phyloP scores from a whole-genome alignment of 2,888 invertebrate species.

The Anagyrus pseudococci region DNA sequence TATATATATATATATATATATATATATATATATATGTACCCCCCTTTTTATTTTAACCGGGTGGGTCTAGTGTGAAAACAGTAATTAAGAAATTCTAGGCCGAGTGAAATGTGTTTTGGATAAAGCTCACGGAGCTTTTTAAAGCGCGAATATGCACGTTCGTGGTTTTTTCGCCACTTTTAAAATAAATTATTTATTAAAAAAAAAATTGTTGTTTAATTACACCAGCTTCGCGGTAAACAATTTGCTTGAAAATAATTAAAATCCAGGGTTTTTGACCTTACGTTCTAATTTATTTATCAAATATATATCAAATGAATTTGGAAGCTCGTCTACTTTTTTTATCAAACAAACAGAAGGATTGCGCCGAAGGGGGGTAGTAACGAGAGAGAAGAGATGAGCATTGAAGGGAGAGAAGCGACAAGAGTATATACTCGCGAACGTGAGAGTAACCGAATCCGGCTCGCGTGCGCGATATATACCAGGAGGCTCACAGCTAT shows the following conservation, averaged over 20 bases:
- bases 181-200: not conserved
- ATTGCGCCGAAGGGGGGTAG: too few species aligned
- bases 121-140: constrained; percentile 1
- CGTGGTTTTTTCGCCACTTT: not conserved
- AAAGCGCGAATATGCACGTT: not conserved
- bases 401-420: not conserved
- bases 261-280: too few species aligned
- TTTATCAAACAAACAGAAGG: too few species aligned
- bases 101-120: constrained; percentile 18
- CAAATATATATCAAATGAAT: too few species aligned
- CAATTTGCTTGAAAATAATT: not conserved
- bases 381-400: not conserved
- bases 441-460: constrained; percentile 20
- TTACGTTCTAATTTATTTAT: too few species aligned
- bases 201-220: too few species aligned
- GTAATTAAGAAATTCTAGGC: constrained; percentile 36
- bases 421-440: constrained; percentile 16
- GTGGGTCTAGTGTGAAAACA: not conserved
- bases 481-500: constrained; percentile 25
- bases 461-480: constrained; percentile 26
- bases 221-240: not conserved
- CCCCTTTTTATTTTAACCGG: too few species aligned
- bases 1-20: too few species aligned
- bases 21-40: too few species aligned
- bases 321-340: too few species aligned